Base-by-base conservation (phyloP, 1,140 invertebrate species). In the Ephestia elutella region DNA sequence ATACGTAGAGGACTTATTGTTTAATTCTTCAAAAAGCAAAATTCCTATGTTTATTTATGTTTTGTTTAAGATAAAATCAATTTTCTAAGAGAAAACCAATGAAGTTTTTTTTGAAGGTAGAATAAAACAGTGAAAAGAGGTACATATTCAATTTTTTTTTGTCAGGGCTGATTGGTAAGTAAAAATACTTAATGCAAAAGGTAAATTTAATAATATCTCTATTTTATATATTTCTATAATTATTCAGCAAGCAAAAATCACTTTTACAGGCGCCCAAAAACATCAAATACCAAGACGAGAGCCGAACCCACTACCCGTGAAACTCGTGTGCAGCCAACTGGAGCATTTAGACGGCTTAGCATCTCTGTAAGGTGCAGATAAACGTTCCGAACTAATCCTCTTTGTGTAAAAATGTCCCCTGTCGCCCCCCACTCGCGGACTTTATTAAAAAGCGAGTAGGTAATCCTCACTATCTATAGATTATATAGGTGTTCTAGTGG, bases 401-500 rank as follows among this genome's bases (percentile, higher is more conserved):
- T 86, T 86, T 86, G 82, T 87, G 76, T 80, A 87, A 87, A 87
- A 87, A 87, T 85, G 83, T 86, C 82, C 85, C 80, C 78, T 71
- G 75, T 78, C 78, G 71, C 78, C 81, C 80, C 81, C 81, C 74
- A 69, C 72, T 65, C 75, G 78, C 69, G 66, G 70, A 84, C 81
- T 83, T 87, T 85, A 87, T 87, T 87, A 87, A 87, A 87, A 87
- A 86, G 79, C 80, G 72, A 70, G 82, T n/a, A n/a, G n/a, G n/a
- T 87, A 87, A 86, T 85, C 83, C 75, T 66, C 76, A 79, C 79
- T 86, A 86, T 80, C 38, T 44, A 17, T 44, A 44, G 30, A 9
- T 32, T n/a, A n/a, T n/a, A n/a, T n/a, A n/a, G n/a, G n/a, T n/a
- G 25, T 8, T 5, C 4, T 44, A 44, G 38, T 85, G 78, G 85